A percentile compares a stretch with the other conserved stretches of the same genome.
Conservation (phyloP, 2,888 invertebrate genomes). For the Strigamia crassipes region DNA sequence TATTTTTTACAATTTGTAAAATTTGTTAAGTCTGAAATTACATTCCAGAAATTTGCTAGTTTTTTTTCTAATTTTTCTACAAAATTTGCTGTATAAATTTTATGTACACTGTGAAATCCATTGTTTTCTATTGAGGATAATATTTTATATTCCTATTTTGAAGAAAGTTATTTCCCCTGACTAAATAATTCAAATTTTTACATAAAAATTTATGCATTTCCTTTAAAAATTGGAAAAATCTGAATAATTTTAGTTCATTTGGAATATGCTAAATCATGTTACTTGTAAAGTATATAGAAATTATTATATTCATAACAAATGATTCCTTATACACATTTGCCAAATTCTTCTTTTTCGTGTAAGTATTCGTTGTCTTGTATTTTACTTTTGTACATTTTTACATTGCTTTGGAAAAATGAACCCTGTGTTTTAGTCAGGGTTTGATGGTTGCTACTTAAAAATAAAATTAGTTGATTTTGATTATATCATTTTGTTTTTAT, state of each 20-base stretch:
- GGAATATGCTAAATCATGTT: neutral
- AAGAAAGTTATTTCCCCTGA: neutral
- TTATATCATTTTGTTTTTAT: neutral
- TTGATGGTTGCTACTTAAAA: slow-evolving; percentile 1
- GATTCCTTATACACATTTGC: neutral
- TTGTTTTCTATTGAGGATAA: neutral
- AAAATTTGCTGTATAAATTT: neutral
- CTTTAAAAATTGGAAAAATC: neutral
- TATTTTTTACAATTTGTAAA: too few species aligned
- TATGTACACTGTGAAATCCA: too few species aligned
- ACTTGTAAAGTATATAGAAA: slow-evolving; percentile 25
- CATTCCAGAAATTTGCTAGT: neutral
- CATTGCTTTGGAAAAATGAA: slow-evolving; percentile 19
- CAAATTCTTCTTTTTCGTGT: neutral
- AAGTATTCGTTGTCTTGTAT: neutral
- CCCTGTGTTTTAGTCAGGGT: slow-evolving; percentile 28
- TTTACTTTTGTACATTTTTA: slow-evolving; percentile 6
- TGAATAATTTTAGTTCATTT: neutral
- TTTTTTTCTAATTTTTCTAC: neutral
- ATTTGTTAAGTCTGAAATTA: neutral
- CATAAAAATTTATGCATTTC: neutral
- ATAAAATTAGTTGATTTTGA: neutral
- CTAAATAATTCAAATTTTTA: neutral
- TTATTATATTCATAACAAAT: neutral
- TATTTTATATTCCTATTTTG: neutral